Conservation (phyloP, 2,113 vertebrate species). For the Serinus canaria region DNA sequence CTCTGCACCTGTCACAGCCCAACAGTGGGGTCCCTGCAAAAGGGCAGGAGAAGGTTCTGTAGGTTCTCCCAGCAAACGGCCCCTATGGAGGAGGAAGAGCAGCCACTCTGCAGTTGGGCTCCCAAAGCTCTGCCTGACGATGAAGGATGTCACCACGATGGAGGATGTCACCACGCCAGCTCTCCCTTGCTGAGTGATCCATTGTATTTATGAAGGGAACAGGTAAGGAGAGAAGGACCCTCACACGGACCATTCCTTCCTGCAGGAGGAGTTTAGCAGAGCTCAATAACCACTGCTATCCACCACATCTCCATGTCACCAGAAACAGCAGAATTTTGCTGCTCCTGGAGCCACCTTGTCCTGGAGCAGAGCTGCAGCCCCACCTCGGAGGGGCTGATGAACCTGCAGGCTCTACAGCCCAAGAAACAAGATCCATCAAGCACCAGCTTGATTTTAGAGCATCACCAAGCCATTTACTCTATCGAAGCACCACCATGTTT, state of each 20-base stretch:
- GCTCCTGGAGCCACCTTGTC: neutral
- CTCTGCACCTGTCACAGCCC: neutral
- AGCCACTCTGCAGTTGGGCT: accelerated
- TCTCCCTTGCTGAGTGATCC: neutral
- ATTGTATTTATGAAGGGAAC: neutral
- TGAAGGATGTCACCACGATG: neutral
- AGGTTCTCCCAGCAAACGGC: neutral
- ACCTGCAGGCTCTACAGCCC: neutral
- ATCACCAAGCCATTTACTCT: neutral
- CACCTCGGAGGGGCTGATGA: accelerated
- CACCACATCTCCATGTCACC: neutral
- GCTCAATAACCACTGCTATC: neutral
- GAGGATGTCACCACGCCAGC: neutral
- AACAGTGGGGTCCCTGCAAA: neutral
- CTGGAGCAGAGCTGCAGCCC: neutral
- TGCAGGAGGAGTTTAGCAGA: neutral
- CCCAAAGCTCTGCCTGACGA: neutral
- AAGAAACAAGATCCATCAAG: neutral
- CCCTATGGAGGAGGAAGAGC: neutral
- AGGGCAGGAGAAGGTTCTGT: neutral
- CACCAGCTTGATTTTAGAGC: neutral
- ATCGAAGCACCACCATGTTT: neutral
- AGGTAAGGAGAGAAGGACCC: neutral
- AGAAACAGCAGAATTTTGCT: neutral
- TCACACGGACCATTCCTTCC: neutral